These are phyloP conservation scores for Oryctolagus cuniculus DNA, from an alignment of 2,113 vertebrate species.

Conservation along the genomic window DNA sequence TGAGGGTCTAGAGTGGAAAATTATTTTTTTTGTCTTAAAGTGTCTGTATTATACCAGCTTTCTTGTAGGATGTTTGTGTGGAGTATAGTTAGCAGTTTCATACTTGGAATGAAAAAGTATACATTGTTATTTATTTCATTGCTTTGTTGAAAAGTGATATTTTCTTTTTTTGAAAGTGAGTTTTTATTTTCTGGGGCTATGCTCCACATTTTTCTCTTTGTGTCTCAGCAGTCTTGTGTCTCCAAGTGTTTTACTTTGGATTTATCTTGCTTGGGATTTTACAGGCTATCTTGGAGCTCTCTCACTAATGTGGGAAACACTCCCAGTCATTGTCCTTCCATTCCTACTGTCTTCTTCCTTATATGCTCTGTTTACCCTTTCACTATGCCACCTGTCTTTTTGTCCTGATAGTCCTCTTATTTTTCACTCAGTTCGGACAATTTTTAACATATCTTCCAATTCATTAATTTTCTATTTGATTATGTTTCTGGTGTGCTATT, in stretches of 20 bases:
- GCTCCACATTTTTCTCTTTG: not conserved
- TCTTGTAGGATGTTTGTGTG: not conserved
- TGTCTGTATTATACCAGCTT: not conserved
- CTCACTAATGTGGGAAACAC: not conserved
- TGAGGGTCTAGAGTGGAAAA: not conserved
- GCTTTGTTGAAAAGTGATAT: conserved; percentile 27
- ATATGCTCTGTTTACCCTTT: not conserved
- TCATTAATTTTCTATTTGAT: not conserved
- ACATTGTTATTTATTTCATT: not conserved
- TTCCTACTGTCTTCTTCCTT: not conserved
- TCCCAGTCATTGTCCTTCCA: not conserved
- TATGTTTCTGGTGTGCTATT: not conserved
- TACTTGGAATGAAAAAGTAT: not conserved
- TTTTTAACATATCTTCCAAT: not conserved
- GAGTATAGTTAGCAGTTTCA: not conserved
- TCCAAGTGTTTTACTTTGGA: not conserved
- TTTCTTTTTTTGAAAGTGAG: not conserved
- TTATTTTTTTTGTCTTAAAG: not conserved
- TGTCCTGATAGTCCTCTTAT: not conserved
- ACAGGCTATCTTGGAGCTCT: not conserved
- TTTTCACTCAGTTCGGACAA: not conserved
- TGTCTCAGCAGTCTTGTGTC: not conserved
- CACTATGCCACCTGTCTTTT: not conserved
- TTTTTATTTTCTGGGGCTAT: not conserved
- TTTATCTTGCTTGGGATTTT: not conserved